Conservation (phyloP, 2,888 invertebrate species). For the Saturnia japonica region DNA sequence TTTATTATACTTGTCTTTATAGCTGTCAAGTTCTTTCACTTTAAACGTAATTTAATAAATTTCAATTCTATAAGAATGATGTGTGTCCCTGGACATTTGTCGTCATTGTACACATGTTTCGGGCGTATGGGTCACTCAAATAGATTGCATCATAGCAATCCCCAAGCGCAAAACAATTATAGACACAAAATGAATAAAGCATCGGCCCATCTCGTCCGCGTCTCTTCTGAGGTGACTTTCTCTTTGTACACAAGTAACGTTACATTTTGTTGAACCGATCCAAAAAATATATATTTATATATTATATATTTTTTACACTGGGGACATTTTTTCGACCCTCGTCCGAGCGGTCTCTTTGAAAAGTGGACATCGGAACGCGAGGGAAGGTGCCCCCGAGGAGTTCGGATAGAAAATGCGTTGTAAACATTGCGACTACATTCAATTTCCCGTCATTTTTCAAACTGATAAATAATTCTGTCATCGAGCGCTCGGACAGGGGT, state of each 20-base stretch:
- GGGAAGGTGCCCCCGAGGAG: constrained; percentile 81
- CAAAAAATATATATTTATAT: constrained; percentile 78
- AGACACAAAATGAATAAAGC: constrained; percentile 73
- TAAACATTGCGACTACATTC: constrained; percentile 83
- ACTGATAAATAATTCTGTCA: constrained; percentile 84
- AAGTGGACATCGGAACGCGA: constrained; percentile 82
- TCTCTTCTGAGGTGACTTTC: constrained; percentile 60
- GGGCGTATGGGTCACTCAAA: constrained; percentile 66
- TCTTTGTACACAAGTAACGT: constrained; percentile 72
- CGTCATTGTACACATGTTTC: constrained; percentile 50
- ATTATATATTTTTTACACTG: constrained; percentile 80
- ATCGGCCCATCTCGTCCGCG: constrained; percentile 53
- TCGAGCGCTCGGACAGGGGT: constrained; percentile 81
- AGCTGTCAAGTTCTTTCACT: neutral
- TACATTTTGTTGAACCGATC: constrained; percentile 69
- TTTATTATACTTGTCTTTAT: neutral
- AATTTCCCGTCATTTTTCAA: constrained; percentile 84
- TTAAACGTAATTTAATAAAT: constrained; percentile 25
- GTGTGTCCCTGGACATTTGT: constrained; percentile 28
- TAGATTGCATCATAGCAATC: constrained; percentile 74
- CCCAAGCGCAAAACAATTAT: constrained; percentile 74
- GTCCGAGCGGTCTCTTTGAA: constrained; percentile 82
- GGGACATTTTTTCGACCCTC: constrained; percentile 82
- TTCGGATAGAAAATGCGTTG: constrained; percentile 81
- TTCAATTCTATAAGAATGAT: constrained; percentile 42